Base-by-base conservation (phyloP, 1,140 invertebrate genomes). In the Theocolax elegans region DNA sequence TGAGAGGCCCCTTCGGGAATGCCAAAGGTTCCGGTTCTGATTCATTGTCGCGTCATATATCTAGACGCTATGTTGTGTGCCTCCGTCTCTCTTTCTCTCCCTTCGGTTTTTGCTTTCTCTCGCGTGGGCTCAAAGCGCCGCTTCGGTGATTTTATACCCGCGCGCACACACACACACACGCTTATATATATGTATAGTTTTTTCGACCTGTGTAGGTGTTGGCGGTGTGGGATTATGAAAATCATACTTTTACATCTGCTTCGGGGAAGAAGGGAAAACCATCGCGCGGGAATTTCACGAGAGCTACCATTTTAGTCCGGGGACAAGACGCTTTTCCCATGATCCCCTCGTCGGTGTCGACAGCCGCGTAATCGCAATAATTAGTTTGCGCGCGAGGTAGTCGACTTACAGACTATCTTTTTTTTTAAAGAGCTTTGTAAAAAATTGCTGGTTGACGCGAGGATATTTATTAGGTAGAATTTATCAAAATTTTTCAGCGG, bases 1-100 rank as follows among this genome's bases (percentile, higher is more conserved):
- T n/a, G n/a, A n/a, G 49, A 31, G 46, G 40, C 19, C 75, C 72
- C 73, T n/a, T 77, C 54, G 69, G 71, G 76, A 79, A 78, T 78
- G 77, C 76, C 76, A 69, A 77, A 72, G 77, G 76, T 80, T 78
- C 78, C 64, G 78, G 76, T 80, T 79, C 77, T 80, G 78, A 80
- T 75, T 80, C 78, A 80, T 80, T 77, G 77, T 78, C 77, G 72
- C 38, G 56, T 74, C 76, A 64, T 76, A 76, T 75, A 74, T 77
- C 72, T 74, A 75, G 67, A 77, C 76, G 74, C 76, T 27, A 27
- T n/a, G n/a, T n/a, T n/a, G n/a, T n/a, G 72, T 75, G 74, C 70
- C 75, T 73, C 71, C 21, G 17, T 46, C 19, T 60, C 38, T 46
- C 40, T 46, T 40, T 46, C 54, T 58, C 51, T 54, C 54, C 23